Percentiles rank a stretch among this genome's conserved stretches.
These are phyloP conservation scores for Erebia ligea DNA, from an alignment of 2,888 invertebrate genomes.

Conservation along the genomic window DNA sequence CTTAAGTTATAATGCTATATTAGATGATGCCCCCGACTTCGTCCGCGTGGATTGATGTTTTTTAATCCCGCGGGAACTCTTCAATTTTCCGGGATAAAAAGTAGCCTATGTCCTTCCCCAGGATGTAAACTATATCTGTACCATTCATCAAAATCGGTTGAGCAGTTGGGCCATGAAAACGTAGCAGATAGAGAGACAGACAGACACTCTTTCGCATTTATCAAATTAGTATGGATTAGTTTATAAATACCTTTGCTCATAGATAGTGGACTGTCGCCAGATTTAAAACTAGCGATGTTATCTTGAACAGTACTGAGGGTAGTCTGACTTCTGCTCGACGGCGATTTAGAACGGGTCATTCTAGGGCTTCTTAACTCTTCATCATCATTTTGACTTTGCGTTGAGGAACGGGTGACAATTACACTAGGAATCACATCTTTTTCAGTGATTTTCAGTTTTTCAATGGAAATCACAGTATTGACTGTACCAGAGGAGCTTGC, in stretches of 20 bases:
- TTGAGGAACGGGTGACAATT: slow-evolving; percentile 50
- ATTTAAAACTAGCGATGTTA: slow-evolving; percentile 63
- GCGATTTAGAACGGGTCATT: slow-evolving; percentile 61
- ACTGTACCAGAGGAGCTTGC: slow-evolving; percentile 64
- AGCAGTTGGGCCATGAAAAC: too few relatives aligned
- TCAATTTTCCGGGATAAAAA: too few relatives aligned
- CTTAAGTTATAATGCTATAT: too few relatives aligned
- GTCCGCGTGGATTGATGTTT: too few relatives aligned
- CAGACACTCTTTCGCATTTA: too few relatives aligned
- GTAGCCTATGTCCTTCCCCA: too few relatives aligned
- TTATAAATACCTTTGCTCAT: slow-evolving; percentile 13
- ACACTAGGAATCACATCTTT: slow-evolving; percentile 52
- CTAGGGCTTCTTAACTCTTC: slow-evolving; percentile 44
- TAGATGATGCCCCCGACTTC: too few relatives aligned
- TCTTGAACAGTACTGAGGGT: slow-evolving; percentile 73
- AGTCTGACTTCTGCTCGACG: slow-evolving; percentile 67
- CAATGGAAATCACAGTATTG: slow-evolving; percentile 62
- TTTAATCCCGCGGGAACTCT: too few relatives aligned
- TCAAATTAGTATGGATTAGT: neutral
- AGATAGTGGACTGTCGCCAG: slow-evolving; percentile 58
- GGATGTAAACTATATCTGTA: too few relatives aligned
- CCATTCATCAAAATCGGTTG: too few relatives aligned
- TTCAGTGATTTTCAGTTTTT: slow-evolving; percentile 52
- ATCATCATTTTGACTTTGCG: slow-evolving; percentile 31
- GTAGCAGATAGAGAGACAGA: too few relatives aligned